Base-by-base conservation (phyloP, 2,797 vertebrate species). In the Leuciscus waleckii region DNA sequence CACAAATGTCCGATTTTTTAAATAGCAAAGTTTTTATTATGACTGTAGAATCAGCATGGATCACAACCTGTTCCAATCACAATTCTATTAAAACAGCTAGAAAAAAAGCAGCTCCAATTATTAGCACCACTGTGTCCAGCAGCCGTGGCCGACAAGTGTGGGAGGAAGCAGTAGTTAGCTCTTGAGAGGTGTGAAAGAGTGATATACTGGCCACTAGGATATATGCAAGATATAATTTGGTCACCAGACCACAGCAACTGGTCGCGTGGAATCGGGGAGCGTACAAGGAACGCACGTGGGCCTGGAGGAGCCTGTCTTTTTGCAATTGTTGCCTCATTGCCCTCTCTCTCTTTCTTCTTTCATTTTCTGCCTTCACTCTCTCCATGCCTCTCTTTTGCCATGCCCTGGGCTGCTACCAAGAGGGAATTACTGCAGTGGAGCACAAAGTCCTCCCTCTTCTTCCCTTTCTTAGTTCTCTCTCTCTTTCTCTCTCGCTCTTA, bases 401-500 rank as follows among this genome's bases (percentile, higher is more conserved):
- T 84, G 84, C 84, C 84, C 77, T 80, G 84, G 68, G 84, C 84
- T 85, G 76, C 76, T 79, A 80, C 79, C 68, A 86, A 74, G 79
- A 87, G 88, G 85, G 68, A 89, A 90, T 90, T 86, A 81, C 84
- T 90, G 89, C 89, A 85, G 89, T 76, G 78, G 63, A 86, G 86
- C 82, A 86, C 79, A 87, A 84, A 70, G 79, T 68, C 70, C 84
- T 85, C 78, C 84, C 58, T 71, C 51, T 87, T 56, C 86, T 85
- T 87, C 75, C 73, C 79, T 79, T 90, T 73, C 73, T 81, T 80
- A 76, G 37, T 49, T 82, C 84, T 71, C 80, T 81, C 51, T 76
- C 84, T 86, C 63, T 70, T 83, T 79, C 82, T 70, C 61, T 76
- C 56, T 63, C 77, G 56, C 86, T 85, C 90, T 68, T 87, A 87